phyloP scores from a whole-genome alignment of 2,113 vertebrate species.

The Morphnarchus princeps region DNA sequence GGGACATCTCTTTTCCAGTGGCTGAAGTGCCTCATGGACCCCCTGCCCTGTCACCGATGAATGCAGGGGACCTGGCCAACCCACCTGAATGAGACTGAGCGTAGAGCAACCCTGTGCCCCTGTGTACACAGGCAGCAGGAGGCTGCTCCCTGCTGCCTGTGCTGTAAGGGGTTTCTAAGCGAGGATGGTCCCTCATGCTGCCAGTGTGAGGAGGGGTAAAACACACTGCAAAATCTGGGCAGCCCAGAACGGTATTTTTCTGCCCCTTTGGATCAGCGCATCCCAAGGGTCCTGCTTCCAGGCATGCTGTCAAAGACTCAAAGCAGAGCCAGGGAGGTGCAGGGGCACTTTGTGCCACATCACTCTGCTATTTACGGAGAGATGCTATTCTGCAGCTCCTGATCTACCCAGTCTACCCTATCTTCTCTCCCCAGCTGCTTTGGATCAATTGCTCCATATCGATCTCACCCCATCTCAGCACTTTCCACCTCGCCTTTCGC shows the following conservation, averaged over 20 bases:
- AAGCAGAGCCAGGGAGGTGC: background rate
- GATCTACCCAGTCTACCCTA: background rate
- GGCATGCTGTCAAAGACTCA: rapidly evolving
- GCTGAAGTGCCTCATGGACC: background rate
- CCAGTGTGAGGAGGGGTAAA: background rate
- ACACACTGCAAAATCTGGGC: background rate
- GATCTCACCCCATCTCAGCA: background rate
- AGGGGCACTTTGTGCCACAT: background rate
- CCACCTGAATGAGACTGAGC: background rate
- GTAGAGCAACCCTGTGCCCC: background rate
- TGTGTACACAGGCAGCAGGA: background rate
- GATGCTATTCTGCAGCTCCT: background rate
- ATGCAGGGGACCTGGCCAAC: background rate
- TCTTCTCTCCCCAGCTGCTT: conserved; percentile 15
- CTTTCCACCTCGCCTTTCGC: background rate
- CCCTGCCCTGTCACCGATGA: background rate
- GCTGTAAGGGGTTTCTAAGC: rapidly evolving
- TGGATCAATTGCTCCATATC: background rate
- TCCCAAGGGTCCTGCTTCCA: background rate
- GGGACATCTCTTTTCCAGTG: background rate
- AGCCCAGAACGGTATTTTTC: background rate
- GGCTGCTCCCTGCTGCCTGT: background rate
- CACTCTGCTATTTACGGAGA: background rate
- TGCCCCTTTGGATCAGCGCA: background rate
- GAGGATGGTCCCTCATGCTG: background rate